Percentiles rank a stretch among this genome's conserved stretches.
Evolutionary conservation across 2,797 vertebrate species (phyloP).

Genomic region (Scolopax rusticola): DNA sequence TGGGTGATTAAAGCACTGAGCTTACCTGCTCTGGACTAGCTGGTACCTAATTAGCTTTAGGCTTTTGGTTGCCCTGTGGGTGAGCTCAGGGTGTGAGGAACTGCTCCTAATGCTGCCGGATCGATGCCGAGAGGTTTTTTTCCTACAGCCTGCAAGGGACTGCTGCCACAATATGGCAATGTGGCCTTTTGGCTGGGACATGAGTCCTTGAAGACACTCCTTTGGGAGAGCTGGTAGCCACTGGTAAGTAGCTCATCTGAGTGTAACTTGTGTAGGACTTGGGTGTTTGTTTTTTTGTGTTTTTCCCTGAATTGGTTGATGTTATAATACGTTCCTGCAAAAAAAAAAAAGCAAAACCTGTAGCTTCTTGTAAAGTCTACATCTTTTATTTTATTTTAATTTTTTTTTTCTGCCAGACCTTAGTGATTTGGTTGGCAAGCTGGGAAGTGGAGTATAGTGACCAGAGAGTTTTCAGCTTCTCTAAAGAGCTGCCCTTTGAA

Average conservation of each 20-base stretch:
- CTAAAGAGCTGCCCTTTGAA: slow-evolving; percentile 1
- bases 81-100: not conserved
- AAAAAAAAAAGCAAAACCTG: not conserved
- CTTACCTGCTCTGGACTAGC: not conserved
- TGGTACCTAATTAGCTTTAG: not conserved
- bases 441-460: not conserved
- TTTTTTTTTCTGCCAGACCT: not conserved
- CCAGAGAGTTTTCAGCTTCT: not conserved
- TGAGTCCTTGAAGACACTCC: not conserved
- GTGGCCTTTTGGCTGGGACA: not conserved
- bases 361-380: not conserved
- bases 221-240: not conserved
- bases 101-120: not conserved
- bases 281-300: not conserved
- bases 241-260: slow-evolving; percentile 29
- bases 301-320: not conserved
- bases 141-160: not conserved
- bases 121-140: not conserved
- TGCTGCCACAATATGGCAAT: not conserved
- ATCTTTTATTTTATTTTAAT: not conserved
- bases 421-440: not conserved
- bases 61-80: not conserved
- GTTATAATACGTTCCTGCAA: not conserved
- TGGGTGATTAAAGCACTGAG: not conserved
- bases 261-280: not conserved